Evolutionary conservation across 2,888 invertebrate species (phyloP), one percentile per base, ranked within the genome.

Genomic region (Yponomeuta malinellus): DNA sequence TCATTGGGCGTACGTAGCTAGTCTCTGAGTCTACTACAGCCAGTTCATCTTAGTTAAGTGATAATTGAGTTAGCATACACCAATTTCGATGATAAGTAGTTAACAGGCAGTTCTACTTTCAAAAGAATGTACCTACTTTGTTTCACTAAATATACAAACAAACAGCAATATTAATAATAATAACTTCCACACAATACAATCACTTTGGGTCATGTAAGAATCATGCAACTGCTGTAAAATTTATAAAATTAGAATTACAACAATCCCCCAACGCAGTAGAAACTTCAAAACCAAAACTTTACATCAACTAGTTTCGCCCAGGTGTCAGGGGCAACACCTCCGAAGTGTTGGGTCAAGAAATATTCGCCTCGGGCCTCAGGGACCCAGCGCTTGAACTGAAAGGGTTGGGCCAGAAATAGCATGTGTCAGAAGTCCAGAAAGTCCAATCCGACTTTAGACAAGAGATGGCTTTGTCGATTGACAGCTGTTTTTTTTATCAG

Each of bases 271-370:
- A 59, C 5, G 52, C 52, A 59, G 43, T 43, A 43, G 52, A 59
- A 59, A 59, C 52, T 59, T 59, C 52, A 59, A 59, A 59, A 12
- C 52, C 52, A 59, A 59, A 59, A 15, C 15, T 15, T 12, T 59
- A 15, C 52, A 59, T 12, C 52, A 23, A 64, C 64, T 64, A 64
- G 29, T 31, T 64, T 29, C 64, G 29, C 31, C 64, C 29, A 64
- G 64, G 64, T 64, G 64, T 64, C 9, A 23, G 64, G 23, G 29
- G 64, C 64, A 64, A 64, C 64, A 64, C 64, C 52, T 59, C 52
- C 6, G 15, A 59, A 59, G 52, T 15, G 52, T 59, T 15, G 52
- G 52, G 52, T 59, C 52, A 59, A 59, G 52, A 59, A 59, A 59
- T 59, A 59, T 59, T 59, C 52, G 52, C 52, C 52, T 3, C 52